Evolutionary conservation across 2,113 vertebrate genomes (phyloP), one percentile per base, ranked within the genome.

Genomic region (Forbesichthys papilliferus): DNA sequence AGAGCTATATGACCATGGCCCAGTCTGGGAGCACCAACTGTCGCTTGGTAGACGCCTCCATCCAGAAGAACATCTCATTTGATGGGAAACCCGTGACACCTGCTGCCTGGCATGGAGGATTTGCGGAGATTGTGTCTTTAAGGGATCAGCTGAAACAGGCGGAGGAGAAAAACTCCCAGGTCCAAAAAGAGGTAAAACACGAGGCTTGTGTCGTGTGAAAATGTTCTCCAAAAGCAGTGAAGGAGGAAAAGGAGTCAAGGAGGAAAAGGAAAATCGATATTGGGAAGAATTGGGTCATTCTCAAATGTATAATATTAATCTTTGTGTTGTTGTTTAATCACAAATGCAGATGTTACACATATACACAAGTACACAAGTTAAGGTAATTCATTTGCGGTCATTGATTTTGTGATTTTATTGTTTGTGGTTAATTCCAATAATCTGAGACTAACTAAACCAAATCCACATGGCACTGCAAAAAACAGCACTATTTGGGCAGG

Each of bases 41-140:
- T 74, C 91, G 86, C 18, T 84, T 89, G 69, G 92, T 91, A 64
- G 93, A 94, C 1, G 92, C 88, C 61, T 92, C 91, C 51, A 90
- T 94, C 71, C 93, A 93, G 84, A 94, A 94, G 81, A 94, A 94
- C 68, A 92, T 94, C 64, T 94, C 93, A 9, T 93, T 94, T 1
- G 93, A 94, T 1, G 92, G 92, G 56, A 94, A 93, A 71, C 88
- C 91, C 0, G 1, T 85, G 64, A 92, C 93, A 11, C 90, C 91
- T 0, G 90, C 82, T n/a, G 36, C 81, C 80, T 92, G 90, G 91
- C 91, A 87, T 0, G 91, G 91, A 20, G 92, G 91, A 59, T 73
- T 92, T 2, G 86, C 86, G 74, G 91, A 93, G 81, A 81, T 92
- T 54, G 81, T 90, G 58, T 92, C 92, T 6, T 86, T 94, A 54